Base-by-base conservation (phyloP, 1,140 invertebrate species). In the Macrobrachium nipponense region DNA sequence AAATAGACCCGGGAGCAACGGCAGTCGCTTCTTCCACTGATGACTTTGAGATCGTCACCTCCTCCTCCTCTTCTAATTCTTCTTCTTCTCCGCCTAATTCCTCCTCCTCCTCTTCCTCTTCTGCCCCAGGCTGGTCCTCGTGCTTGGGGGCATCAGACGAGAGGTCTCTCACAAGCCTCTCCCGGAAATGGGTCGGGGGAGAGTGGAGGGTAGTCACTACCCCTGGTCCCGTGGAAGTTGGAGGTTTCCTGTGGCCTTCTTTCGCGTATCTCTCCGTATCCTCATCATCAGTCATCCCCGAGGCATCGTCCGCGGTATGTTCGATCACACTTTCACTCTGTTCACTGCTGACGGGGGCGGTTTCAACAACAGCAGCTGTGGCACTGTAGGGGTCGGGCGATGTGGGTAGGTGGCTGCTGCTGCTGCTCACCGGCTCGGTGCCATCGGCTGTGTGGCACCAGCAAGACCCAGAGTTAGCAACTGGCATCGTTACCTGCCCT, bases 401-500 rank as follows among this genome's bases (percentile, higher is more conserved):
- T 73, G 68, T 51, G 51, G 51, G 51, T 51, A 51, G 51, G 51
- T 51, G 51, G 51, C 51, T 51, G 51, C 51, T 51, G 51, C 8
- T 2, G 51, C 51, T 51, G 51, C 51, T 51, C 51, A 12, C 59
- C 76, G 75, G 75, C 68, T 18, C 58, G 59, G 77, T 86, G 78
- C 76, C 70, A 51, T 14, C 58, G 27, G 77, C 77, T n/a, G 59
- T 23, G 84, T 86, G 77, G 84, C 84, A 86, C 84, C 62, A 78
- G 27, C 77, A 44, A 43, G 84, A 18, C 64, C 78, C 84, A 43
- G 77, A 62, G 75, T 80, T 86, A 78, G 84, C 84, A 64, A 86
- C 84, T 86, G 84, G 77, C 84, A 70, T 73, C 11, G 77, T 75
- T 58, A 20, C 84, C 36, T 43, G 70, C 76, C 15, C 23, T 51